Base-by-base conservation (phyloP, 2,888 invertebrate genomes). In the Pristionchus mayeri region DNA sequence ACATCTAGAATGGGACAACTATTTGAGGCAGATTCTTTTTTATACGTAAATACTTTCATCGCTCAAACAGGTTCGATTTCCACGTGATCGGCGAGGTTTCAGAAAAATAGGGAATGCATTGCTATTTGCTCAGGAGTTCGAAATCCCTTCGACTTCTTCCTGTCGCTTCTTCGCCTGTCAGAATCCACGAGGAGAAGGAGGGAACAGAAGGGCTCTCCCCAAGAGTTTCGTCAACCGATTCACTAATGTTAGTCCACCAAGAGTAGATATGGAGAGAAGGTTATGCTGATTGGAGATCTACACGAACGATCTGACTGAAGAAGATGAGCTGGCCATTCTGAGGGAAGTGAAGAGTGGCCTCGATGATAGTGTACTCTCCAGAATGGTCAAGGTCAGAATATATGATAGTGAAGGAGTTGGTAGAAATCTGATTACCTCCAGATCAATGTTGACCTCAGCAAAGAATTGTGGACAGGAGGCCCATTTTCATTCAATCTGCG, bases 401-500 rank as follows among this genome's bases (percentile, higher is more conserved):
- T 95, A n/a, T n/a, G 9, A 71, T n/a, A 37, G 2, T 24, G 3
- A 71, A 97, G 0, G 93, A 94, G 71, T 97, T 98, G 91, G 97
- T 97, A 89, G 95, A 95, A 86, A 94, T 94, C 4, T 63, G 11
- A 1, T 18, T 86, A 86, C 16, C 27, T 90, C 3, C 30, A 75
- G 75, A 75, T 75, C 6, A 84, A 84, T 54, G 16, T 30, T 11
- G 75, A 3, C 1, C 30, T 95, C 90, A 94, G 95, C 85, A 92
- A 93, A 1, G 97, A 96, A 95, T 97, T 96, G 0, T 95, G 95
- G 89, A 95, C 94, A 91, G 98, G 98, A 0, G 95, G 96, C 0
- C 98, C 98, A 0, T 98, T 97, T 96, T 98, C 99, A 93, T 97
- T 98, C 94, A 99, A 99, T 94, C 94, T 99, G 76, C 95, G 99